Evolutionary conservation across 2,113 vertebrate genomes (phyloP), one percentile per base, ranked within the genome.

Genomic region (Phylloscopus trochiloides): DNA sequence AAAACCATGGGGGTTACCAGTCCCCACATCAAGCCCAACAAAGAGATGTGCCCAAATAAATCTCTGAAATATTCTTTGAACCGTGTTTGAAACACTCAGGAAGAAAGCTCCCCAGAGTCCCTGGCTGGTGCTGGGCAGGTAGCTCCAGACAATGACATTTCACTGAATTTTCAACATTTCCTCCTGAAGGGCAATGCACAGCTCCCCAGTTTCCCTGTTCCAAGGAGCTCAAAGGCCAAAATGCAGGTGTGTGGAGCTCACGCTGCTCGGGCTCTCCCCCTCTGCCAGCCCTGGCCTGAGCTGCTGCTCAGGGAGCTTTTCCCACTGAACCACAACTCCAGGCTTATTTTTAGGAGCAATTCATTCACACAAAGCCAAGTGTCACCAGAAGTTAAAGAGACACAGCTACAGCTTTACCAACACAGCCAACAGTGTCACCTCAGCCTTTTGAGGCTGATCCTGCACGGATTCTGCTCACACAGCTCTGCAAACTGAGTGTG

Each of bases 351-450:
- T 50, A 68, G 76, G 68, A 77, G 61, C 3, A 0, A 81, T 50
- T 66, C 83, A 63, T 68, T 96, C 76, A 52, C 89, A 74, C 89
- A 50, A 76, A 96, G 80, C 83, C 67, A 70, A 83, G 86, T 31
- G 80, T 66, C 62, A 81, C 42, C 87, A 62, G 20, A 72, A 89
- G 67, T 73, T 58, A 86, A 77, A 4, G 0, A 92, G 84, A 74
- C 76, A 68, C 75, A 84, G 48, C 75, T 17, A 83, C 79, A 50
- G 76, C 20, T 92, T 96, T 66, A 83, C 83, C 76, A 83, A 66
- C 86, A 86, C 51, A 42, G 40, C 6, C 4, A 9, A n/a, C 68
- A 55, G 84, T 34, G 80, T 40, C 34, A 89, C 32, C 65, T 77
- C 93, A 92, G 72, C 72, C 31, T 86, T 70, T 7, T 32, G 83